Base-by-base conservation (phyloP, 2,888 invertebrate genomes). In the Anoplius nigerrimus region DNA sequence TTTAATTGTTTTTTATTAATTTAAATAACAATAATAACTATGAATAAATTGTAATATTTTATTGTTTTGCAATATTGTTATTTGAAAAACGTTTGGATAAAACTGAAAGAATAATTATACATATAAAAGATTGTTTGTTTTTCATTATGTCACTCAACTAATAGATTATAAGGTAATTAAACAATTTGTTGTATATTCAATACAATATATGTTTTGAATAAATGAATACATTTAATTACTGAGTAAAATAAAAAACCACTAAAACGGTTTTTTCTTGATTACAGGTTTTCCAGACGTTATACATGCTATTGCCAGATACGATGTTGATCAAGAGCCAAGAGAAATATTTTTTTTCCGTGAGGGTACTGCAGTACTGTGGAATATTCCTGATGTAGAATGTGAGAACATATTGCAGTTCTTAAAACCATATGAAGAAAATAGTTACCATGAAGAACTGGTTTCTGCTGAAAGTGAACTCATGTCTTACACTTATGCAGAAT, bases 321-420 rank as follows among this genome's bases (percentile, higher is more conserved):
- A 92, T 66, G 92, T 96, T 0, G 94, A 92, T 0, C 83, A 90
- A 24, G 96, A 96, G 82, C 92, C 94, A 0, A 90, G 97, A 8
- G 97, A 98, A 89, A 94, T 98, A 74, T 96, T 95, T 86, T 95
- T 98, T 89, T 98, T 97, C 86, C 92, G 95, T 43, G 97, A 98
- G 88, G 98, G 98, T 0, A 94, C 95, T 1, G 93, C 96, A 0
- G 96, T 98, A 0, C 93, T 98, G 88, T 97, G 97, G 97, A 97
- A 97, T 88, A 93, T 96, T 82, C 92, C 93, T 0, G 95, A 96
- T 76, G 83, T 95, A 62, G 97, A 97, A 85, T 92, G 93, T 45
- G 92, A 92, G 72, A 95, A 94, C 89, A 91, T 97, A 0, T 88
- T 97, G 18, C 90, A 92, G 46, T 95, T 97, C 88, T 87, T 97